These are phyloP conservation scores for Spea hammondii DNA, from an alignment of 2,797 vertebrate genomes.

Conservation along the genomic window DNA sequence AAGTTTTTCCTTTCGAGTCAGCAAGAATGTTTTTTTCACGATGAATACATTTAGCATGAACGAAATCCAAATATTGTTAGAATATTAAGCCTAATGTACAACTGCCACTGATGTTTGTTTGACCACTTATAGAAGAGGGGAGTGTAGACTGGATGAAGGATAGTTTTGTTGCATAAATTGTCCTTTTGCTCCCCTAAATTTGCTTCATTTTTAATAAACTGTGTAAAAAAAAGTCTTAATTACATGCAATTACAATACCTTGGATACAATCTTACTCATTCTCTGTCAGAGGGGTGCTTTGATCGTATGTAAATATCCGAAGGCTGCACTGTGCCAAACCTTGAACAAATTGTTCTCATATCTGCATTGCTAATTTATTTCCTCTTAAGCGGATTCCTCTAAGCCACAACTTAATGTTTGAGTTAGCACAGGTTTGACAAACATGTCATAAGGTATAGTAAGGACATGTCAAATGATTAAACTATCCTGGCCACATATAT, in stretches of 20 bases:
- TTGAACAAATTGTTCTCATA: constrained; percentile 6
- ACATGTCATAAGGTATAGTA: background rate
- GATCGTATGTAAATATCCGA: background rate
- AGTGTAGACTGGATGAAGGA: too few species aligned
- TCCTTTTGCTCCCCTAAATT: too few species aligned
- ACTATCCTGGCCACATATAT: too few species aligned
- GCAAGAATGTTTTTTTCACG: too few species aligned
- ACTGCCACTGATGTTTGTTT: too few species aligned
- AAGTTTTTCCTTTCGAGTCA: too few species aligned
- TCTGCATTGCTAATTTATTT: constrained; percentile 28
- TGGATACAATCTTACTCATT: background rate
- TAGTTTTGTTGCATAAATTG: too few species aligned
- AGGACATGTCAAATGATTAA: background rate
- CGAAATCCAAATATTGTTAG: too few species aligned
- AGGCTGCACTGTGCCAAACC: background rate
- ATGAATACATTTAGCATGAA: too few species aligned
- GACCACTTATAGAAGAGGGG: too few species aligned
- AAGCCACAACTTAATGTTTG: background rate
- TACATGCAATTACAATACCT: background rate
- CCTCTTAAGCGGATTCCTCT: background rate
- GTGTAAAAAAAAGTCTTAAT: background rate
- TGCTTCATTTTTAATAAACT: background rate
- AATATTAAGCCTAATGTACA: too few species aligned
- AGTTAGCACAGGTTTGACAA: background rate
- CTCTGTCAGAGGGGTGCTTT: background rate